Base-by-base conservation (phyloP, 2,888 invertebrate species). In the Phorcus lineatus region DNA sequence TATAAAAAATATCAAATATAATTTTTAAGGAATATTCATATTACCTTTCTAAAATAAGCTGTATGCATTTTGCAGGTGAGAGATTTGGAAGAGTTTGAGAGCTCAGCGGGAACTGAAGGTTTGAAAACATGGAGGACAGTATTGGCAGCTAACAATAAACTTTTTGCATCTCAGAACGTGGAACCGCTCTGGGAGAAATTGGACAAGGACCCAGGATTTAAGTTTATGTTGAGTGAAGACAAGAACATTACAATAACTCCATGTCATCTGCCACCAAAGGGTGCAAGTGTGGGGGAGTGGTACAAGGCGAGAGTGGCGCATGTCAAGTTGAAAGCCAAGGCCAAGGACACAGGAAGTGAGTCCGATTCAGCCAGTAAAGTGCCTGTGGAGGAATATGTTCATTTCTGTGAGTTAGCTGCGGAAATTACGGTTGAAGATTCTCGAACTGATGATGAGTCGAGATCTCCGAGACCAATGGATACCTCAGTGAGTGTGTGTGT, bases 181-280 rank as follows among this genome's bases (percentile, higher is more conserved):
- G 80, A 84, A 55, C 77, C 70, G 70, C 75, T 88, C 62, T 77
- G 79, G 54, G 84, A 87, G 47, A 85, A 81, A 82, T 81, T 90
- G 31, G 82, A 86, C 9, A 84, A 80, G 74, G 86, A 89, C 66
- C 87, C 87, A 62, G 79, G 82, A 77, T 80, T 90, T 17, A 85
- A 84, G 77, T 88, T 84, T 81, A 84, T 86, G 54, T 74, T 89
- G 31, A 83, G 86, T 7, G 89, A 87, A 9, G 88, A 89, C 79
- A 84, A 77, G 76, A 52, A 82, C 31, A 80, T 88, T 28, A 85
- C 88, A 22, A 85, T 91, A n/a, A 85, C 88, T 53, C 91, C 91
- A 22, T 88, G 89, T 83, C 80, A 74, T 36, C 83, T 81, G 22
- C 88, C 91, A 19, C 91, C 91, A 24, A 75, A 79, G 7, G 75